phyloP scores from a whole-genome alignment of 2,888 invertebrate genomes.

The Xylota segnis region DNA sequence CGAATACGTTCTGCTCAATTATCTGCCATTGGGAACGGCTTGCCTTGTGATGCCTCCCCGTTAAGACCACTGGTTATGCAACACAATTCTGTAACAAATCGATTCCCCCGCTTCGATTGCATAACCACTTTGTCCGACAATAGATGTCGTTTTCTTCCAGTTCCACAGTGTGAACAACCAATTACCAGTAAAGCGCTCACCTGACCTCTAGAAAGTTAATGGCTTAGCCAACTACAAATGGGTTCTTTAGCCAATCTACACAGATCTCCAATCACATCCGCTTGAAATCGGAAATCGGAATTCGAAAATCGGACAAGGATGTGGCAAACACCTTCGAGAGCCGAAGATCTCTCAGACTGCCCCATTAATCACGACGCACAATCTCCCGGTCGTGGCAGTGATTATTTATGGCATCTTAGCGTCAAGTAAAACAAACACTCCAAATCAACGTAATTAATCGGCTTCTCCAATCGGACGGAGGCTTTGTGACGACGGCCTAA shows the following conservation, averaged over 20 bases:
- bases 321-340: background rate
- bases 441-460: constrained; percentile 15
- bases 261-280: background rate
- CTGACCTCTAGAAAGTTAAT: background rate
- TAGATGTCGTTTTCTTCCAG: background rate
- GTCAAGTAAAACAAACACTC: constrained; percentile 24
- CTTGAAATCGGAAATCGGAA: background rate
- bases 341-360: background rate
- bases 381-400: background rate
- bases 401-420: background rate
- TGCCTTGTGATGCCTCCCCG: too few relatives aligned
- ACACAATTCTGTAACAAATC: too few relatives aligned
- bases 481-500: background rate
- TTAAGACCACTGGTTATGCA: too few relatives aligned
- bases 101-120: background rate
- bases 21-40: too few relatives aligned
- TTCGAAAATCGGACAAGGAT: background rate
- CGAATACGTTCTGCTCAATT: too few relatives aligned
- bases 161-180: background rate
- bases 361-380: background rate
- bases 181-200: background rate
- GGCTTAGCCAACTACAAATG: too few relatives aligned
- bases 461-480: background rate
- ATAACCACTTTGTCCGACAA: background rate
- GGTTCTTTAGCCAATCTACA: background rate